Conservation (phyloP, 2,888 invertebrate species). For the Sesia bembeciformis region DNA sequence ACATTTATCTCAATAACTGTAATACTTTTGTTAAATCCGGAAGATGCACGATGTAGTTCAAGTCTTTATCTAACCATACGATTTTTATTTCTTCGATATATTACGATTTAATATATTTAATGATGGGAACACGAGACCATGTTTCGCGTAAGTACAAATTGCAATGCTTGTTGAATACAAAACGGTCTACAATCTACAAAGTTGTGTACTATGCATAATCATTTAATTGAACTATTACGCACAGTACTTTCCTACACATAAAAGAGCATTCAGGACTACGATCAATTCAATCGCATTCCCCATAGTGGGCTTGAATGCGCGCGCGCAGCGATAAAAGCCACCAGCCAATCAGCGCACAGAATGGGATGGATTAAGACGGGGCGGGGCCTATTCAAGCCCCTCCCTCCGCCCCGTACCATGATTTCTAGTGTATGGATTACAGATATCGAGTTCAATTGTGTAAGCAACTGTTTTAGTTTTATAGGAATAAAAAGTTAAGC, state of each 20-base stretch:
- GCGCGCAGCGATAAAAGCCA: slow-evolving; percentile 25
- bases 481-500: too few relatives aligned
- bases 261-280: slow-evolving; percentile 41
- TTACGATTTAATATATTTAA: too few relatives aligned
- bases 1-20: too few relatives aligned
- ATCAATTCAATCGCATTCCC: slow-evolving; percentile 58
- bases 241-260: slow-evolving; percentile 26
- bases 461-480: not conserved
- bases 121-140: too few relatives aligned
- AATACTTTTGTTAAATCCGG: too few relatives aligned
- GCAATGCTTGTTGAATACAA: too few relatives aligned
- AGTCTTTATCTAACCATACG: too few relatives aligned
- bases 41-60: too few relatives aligned
- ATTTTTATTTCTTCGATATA: too few relatives aligned
- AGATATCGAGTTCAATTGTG: slow-evolving; percentile 42
- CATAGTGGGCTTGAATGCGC: slow-evolving; percentile 34
- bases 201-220: not conserved
- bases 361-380: slow-evolving; percentile 24
- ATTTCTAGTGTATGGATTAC: slow-evolving; percentile 45
- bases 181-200: too few relatives aligned
- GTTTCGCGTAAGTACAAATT: too few relatives aligned
- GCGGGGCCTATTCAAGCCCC: slow-evolving; percentile 25
- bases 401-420: slow-evolving; percentile 48
- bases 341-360: slow-evolving; percentile 40
- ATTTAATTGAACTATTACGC: slow-evolving; percentile 42